These are phyloP conservation scores for Adela reaumurella DNA, from an alignment of 2,888 invertebrate species.

Conservation along the genomic window DNA sequence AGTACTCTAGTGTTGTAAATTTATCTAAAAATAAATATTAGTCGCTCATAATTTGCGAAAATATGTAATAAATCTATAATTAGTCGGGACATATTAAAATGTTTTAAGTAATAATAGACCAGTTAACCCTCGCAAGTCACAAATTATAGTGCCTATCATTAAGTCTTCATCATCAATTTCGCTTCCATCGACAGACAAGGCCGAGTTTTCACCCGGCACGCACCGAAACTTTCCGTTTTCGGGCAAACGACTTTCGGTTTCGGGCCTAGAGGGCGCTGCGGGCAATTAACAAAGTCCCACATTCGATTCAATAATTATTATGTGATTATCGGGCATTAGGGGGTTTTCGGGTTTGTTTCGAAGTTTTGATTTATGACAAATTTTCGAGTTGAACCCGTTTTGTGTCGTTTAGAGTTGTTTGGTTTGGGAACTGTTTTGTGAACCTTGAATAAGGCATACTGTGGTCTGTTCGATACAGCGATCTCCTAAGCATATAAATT, in stretches of 20 bases:
- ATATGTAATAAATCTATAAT: too few relatives aligned
- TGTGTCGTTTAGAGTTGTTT: neutral
- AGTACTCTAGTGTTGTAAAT: too few relatives aligned
- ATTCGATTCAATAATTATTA: constrained; percentile 37
- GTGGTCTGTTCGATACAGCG: too few relatives aligned
- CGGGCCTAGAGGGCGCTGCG: constrained; percentile 12
- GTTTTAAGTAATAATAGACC: too few relatives aligned
- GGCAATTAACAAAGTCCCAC: constrained; percentile 16
- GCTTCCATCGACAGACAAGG: neutral
- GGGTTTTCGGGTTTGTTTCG: constrained; percentile 32
- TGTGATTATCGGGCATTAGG: constrained; percentile 35
- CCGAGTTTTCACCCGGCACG: constrained; percentile 1
- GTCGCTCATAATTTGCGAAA: too few relatives aligned
- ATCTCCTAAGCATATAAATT: too few relatives aligned
- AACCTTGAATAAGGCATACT: too few relatives aligned
- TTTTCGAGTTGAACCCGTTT: constrained; percentile 19
- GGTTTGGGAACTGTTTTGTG: neutral
- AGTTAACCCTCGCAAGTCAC: too few relatives aligned
- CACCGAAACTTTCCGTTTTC: constrained; percentile 4
- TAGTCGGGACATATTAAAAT: too few relatives aligned
- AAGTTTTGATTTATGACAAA: constrained; percentile 50
- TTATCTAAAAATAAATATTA: too few relatives aligned
- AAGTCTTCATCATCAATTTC: neutral
- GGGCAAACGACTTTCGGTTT: constrained; percentile 10
- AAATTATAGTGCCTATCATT: too few relatives aligned